Base-by-base conservation (phyloP, 2,888 invertebrate genomes). In the Lasioglossum morio region DNA sequence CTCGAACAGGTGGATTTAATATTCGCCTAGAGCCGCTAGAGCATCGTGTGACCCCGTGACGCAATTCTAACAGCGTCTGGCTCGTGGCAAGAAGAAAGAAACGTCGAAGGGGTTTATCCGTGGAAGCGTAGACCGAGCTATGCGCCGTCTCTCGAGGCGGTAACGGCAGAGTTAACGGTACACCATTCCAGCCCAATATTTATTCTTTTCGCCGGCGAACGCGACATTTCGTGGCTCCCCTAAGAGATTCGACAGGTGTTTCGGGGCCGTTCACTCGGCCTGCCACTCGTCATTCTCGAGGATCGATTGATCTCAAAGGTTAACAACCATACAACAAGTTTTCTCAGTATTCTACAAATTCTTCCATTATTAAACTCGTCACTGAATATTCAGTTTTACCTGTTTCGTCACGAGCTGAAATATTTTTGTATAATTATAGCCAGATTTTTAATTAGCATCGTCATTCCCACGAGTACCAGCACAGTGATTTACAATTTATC, bases 131-230 rank as follows among this genome's bases (percentile, higher is more conserved):
- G 81, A 88, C 73, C 74, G 80, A 82, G 87, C 86, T 87, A 86
- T 86, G 86, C 81, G 83, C 87, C 79, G 88, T 91, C 92, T 92
- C 94, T 94, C 91, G 92, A 94, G 94, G 94, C 94, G 93, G 94
- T 95, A 95, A 95, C 95, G 95, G 95, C 94, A 95, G 93, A 93
- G 91, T 90, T 95, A 95, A 95, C 95, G 95, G 95, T 93, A 94
- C 92, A 82, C 90, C 93, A 94, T 94, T 94, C 94, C 94, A 93
- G 93, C 93, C 94, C 93, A 94, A 94, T 95, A 94, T 94, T 95
- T 93, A 94, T 94, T 94, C 94, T 94, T 95, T 94, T 92, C 91
- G 88, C 89, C 88, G 88, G 82, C 78, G 78, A 89, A 89, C 88
- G 87, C 87, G 90, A 90, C 89, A 89, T 88, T 90, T 85, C 81